Evolutionary conservation across 2,113 vertebrate genomes (phyloP).

Genomic region (Pithys albifrons): DNA sequence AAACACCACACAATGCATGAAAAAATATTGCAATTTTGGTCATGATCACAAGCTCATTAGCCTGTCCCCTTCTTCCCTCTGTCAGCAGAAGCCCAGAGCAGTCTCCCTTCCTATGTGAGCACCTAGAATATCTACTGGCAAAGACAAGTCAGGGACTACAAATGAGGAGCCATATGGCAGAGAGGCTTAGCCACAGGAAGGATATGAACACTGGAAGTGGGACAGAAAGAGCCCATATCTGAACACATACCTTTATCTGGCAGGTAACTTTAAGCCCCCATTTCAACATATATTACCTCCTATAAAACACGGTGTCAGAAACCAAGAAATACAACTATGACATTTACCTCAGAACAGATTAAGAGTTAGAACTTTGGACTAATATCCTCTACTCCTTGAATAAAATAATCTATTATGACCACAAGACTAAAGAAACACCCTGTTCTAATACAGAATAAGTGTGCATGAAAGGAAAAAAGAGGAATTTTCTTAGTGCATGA

Average conservation of each 20-base stretch:
- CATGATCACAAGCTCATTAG: background rate
- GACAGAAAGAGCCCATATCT: background rate
- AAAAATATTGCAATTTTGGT: background rate
- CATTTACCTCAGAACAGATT: background rate
- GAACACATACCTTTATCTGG: accelerated
- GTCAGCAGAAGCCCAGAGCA: background rate
- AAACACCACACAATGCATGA: background rate
- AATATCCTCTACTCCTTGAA: background rate
- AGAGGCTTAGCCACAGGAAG: background rate
- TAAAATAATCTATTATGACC: background rate
- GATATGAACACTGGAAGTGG: background rate
- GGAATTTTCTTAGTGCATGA: background rate
- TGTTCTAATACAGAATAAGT: background rate
- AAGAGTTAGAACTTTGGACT: background rate
- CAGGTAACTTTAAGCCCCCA: background rate
- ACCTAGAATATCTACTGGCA: background rate
- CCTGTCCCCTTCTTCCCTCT: background rate
- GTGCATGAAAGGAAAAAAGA: background rate
- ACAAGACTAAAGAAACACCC: background rate
- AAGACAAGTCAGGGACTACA: background rate
- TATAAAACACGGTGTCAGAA: background rate
- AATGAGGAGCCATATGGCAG: background rate
- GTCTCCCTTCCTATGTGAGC: no score
- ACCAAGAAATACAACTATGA: background rate
- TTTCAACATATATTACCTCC: accelerated